A percentile compares a stretch with the other conserved stretches of the same genome.
phyloP scores from a whole-genome alignment of 1,140 invertebrate species.

The Euschistus heros region DNA sequence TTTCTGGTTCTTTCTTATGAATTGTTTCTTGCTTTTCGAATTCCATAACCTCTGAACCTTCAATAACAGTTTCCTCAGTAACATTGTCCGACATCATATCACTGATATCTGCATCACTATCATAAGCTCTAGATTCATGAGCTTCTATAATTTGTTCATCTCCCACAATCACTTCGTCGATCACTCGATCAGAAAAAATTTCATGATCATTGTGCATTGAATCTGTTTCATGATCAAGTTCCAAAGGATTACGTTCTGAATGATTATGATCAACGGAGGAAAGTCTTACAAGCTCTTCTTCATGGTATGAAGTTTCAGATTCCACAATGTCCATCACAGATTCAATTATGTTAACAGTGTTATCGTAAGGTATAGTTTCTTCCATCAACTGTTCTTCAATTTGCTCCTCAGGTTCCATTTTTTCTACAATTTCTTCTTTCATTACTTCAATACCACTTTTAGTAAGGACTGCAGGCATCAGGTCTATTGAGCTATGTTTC shows the following conservation, averaged over 20 bases:
- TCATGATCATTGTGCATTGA: not conserved
- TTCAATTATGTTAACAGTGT: not conserved
- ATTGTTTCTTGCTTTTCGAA: not conserved
- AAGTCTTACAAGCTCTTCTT: not conserved
- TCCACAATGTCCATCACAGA: constrained; percentile 11
- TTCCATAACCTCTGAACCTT: constrained; percentile 13
- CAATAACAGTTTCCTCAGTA: constrained; percentile 26
- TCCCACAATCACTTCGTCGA: constrained; percentile 15
- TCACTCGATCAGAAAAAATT: constrained; percentile 11
- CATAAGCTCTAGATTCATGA: constrained; percentile 10
- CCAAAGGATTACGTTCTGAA: not conserved
- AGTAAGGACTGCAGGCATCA: constrained; percentile 8
- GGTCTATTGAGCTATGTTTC: not conserved
- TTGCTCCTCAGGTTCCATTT: constrained; percentile 19
- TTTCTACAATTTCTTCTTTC: constrained; percentile 22
- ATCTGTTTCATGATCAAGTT: not conserved
- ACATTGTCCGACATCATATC: constrained; percentile 22
- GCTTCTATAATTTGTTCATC: constrained; percentile 13
- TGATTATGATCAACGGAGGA: not conserved
- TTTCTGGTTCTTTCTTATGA: not conserved
- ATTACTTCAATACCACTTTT: not conserved
- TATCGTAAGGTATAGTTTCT: constrained; percentile 10
- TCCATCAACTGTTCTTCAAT: constrained; percentile 10
- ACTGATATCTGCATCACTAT: constrained; percentile 11
- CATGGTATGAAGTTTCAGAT: not conserved